These are phyloP conservation scores for Carterocephalus palaemon DNA, from an alignment of 2,888 invertebrate genomes.

Conservation along the genomic window DNA sequence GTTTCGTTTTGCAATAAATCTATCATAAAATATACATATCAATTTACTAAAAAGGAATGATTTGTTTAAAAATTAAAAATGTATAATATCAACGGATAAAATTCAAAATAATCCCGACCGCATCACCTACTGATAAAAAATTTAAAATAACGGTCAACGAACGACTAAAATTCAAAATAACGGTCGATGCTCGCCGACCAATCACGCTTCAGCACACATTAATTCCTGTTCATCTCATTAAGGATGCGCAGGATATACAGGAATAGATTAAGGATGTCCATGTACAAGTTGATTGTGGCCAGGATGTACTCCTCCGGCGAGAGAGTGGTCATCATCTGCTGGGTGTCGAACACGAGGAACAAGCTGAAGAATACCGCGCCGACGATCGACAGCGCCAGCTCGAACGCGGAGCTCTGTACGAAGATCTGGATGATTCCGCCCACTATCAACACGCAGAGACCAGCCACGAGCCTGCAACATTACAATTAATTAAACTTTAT, in stretches of 20 bases:
- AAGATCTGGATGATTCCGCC: constrained; percentile 87
- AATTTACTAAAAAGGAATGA: no score
- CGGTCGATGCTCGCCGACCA: no score
- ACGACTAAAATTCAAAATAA: no score
- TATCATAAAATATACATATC: no score
- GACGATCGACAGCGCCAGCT: constrained; percentile 83
- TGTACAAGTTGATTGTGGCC: constrained; percentile 90
- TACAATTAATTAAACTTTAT: no score
- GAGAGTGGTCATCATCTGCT: constrained; percentile 87
- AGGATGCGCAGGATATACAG: constrained; percentile 87
- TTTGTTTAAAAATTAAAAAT: no score
- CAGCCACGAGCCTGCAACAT: constrained; percentile 81
- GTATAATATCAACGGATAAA: no score
- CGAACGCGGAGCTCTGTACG: constrained; percentile 84
- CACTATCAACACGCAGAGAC: constrained; percentile 82
- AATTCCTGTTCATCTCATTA: constrained; percentile 79
- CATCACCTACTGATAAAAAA: background rate
- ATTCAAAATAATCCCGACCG: no score
- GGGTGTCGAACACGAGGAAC: constrained; percentile 91
- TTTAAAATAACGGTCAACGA: no score
- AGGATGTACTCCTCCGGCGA: constrained; percentile 93
- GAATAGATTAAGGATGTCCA: constrained; percentile 93
- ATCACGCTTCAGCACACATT: constrained; percentile 31
- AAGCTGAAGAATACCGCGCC: constrained; percentile 88
- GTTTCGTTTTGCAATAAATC: no score